Conservation (phyloP, 2,113 vertebrate genomes). For the Crotalus viridis region DNA sequence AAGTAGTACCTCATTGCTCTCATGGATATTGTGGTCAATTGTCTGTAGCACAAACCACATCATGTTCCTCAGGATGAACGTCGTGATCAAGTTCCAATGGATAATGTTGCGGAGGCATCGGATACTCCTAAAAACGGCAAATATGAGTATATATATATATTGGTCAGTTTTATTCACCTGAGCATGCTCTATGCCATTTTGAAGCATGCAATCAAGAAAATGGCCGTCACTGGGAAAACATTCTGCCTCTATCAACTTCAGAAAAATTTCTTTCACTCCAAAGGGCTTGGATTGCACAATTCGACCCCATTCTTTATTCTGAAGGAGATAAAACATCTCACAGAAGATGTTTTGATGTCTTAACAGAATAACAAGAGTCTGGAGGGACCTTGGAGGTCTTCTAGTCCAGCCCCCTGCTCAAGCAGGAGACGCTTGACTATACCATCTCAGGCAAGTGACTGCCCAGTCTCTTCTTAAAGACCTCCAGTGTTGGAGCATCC, state of each 20-base stretch:
- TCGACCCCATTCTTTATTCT: neutral
- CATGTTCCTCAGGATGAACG: slow-evolving; percentile 92
- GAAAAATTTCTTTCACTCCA: neutral
- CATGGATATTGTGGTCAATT: slow-evolving; percentile 93
- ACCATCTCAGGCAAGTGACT: neutral
- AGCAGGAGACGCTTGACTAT: too few relatives aligned
- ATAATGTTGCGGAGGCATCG: slow-evolving; percentile 95
- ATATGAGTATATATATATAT: neutral
- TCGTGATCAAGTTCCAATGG: slow-evolving; percentile 97
- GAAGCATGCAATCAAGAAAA: neutral
- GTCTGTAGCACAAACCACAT: slow-evolving; percentile 96
- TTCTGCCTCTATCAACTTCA: neutral
- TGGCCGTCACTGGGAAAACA: neutral
- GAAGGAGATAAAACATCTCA: neutral
- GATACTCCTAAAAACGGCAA: slow-evolving; percentile 81
- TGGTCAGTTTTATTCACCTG: neutral
- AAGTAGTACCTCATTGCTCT: slow-evolving; percentile 87
- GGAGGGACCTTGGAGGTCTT: neutral
- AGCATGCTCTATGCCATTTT: neutral
- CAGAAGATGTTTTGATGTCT: too few relatives aligned
- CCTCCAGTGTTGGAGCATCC: neutral
- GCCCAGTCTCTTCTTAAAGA: neutral
- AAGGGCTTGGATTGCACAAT: neutral
- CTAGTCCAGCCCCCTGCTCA: too few relatives aligned
- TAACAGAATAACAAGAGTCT: neutral